These are phyloP conservation scores for Coregonus clupeaformis DNA, from an alignment of 2,113 vertebrate genomes.

Conservation along the genomic window DNA sequence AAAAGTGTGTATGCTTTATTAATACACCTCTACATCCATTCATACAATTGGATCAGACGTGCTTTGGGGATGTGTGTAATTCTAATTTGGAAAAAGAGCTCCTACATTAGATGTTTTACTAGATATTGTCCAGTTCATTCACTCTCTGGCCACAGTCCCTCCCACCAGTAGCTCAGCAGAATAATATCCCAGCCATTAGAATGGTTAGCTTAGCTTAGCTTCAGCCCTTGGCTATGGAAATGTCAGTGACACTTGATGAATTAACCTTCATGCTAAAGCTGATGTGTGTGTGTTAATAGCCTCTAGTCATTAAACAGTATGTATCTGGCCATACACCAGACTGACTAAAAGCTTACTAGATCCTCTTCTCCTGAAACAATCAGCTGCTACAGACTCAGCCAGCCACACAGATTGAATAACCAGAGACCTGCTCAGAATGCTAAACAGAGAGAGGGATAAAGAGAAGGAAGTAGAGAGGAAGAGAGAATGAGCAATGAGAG, in stretches of 20 bases:
- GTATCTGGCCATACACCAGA: constrained; percentile 46
- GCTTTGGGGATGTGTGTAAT: no score
- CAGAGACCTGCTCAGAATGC: constrained; percentile 2
- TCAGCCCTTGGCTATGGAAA: constrained; percentile 7
- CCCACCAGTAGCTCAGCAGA: no score
- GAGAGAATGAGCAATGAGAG: no score
- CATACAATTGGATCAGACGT: no score
- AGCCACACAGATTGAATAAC: constrained; percentile 4
- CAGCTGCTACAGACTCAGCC: constrained; percentile 4
- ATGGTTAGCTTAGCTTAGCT: constrained; percentile 17
- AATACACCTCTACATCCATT: no score
- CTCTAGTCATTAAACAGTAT: constrained; percentile 34
- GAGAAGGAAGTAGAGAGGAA: no score
- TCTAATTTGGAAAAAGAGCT: no score
- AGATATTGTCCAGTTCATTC: no score
- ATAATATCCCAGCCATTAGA: no score
- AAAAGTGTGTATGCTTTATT: no score
- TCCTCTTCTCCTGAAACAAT: constrained; percentile 29
- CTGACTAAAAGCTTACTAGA: constrained; percentile 36
- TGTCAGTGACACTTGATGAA: constrained; percentile 52
- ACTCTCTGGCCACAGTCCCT: no score
- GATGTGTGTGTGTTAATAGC: constrained; percentile 47
- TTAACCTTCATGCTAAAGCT: constrained; percentile 48
- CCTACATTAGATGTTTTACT: no score
- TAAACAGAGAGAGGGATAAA: not conserved